Base-by-base conservation (phyloP, 2,113 vertebrate genomes). In the Eclectus roratus region DNA sequence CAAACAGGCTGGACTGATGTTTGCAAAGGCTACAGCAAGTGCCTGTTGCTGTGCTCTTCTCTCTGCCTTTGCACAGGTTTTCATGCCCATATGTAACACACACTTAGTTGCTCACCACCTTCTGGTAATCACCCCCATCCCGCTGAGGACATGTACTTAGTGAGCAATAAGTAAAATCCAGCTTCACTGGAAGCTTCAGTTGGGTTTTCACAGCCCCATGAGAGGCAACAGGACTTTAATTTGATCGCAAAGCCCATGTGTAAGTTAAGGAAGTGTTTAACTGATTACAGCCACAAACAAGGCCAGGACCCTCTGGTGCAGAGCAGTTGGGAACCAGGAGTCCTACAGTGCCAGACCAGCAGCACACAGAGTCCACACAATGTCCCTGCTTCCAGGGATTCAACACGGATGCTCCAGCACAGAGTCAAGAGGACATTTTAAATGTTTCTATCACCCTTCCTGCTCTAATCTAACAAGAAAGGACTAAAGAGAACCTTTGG, bases 111-210 rank as follows among this genome's bases (percentile, higher is more conserved):
- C 68, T 82, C 72, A 13, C 3, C 12, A 47, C 18, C 70, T 69
- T 4, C 49, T 76, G 71, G 41, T 18, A 4, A 29, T 6, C 5
- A 1, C 2, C 9, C 39, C 5, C 33, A 11, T 5, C 33, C 85
- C 1, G 0, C 17, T 21, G 74, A 44, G n/a, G 44, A 21, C 39
- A 35, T 1, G 7, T 2, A 29, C 24, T 6, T 28, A 17, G 21
- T 2, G 14, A 85, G 65, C 29, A 53, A 13, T 53, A 43, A 65
- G 47, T 44, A 21, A 52, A 77, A 31, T 5, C 56, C 41, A 37
- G 16, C 19, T 13, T 24, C n/a, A 3, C 2, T 5, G 46, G 3
- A 18, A 35, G 11, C 72, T 49, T 11, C 2, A 7, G 33, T 4
- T 35, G 49, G 19, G 10, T 21, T 70, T 41, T 84, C 60, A 64